phyloP scores from a whole-genome alignment of 2,113 vertebrate species.

The Corythaixoides concolor region DNA sequence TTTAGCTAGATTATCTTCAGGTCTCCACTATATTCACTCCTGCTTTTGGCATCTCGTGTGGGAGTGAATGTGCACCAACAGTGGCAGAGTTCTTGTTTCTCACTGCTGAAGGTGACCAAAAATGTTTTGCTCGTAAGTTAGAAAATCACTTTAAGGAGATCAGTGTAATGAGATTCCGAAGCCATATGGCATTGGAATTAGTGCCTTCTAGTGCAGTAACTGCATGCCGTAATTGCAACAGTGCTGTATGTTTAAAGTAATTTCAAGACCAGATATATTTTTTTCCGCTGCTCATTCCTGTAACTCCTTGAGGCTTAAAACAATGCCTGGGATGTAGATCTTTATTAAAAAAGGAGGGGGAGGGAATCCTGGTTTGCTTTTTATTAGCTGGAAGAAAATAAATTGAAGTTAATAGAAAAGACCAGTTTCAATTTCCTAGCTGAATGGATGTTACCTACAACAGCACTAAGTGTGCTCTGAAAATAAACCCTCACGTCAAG shows the following conservation, averaged over 20 bases:
- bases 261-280: not conserved
- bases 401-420: not conserved
- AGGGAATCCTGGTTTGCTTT: not conserved
- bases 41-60: not conserved
- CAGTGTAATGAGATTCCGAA: conserved; percentile 67
- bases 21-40: not conserved
- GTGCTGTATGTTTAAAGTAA: not conserved
- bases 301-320: not conserved
- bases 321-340: not conserved
- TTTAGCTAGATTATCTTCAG: not conserved
- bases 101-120: conserved; percentile 26
- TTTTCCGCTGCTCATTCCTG: not conserved
- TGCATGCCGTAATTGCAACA: not conserved
- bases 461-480: not conserved
- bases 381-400: not conserved
- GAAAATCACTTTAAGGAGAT: conserved; percentile 61
- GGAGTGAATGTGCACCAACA: not conserved
- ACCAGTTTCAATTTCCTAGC: not conserved
- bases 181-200: conserved; percentile 62
- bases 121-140: not conserved
- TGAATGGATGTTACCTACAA: not conserved
- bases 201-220: not conserved
- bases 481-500: not conserved
- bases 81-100: not conserved
- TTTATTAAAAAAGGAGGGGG: conserved; percentile 15